Conservation (phyloP, 1,140 invertebrate genomes). For the silkworm (Bombyx mori) region ASM3026992v2 NC_085119.1:8449501-8450000, state of each 20-base stretch:
- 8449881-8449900: slow-evolving; percentile 33
- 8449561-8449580: no score
- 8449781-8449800: slow-evolving; percentile 13
- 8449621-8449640: no score
- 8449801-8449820: slow-evolving; percentile 17
- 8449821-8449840: slow-evolving; percentile 51
- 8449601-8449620: no score
- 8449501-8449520: no score
- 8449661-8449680: no score
- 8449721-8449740: slow-evolving; percentile 11
- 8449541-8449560: no score
- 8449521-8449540: no score
- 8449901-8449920: slow-evolving; percentile 28
- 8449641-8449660: no score
- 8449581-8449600: no score
- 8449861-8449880: slow-evolving; percentile 28
- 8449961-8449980: no score
- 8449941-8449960: no score
- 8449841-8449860: slow-evolving; percentile 33
- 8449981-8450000: neutral
- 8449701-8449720: slow-evolving; percentile 7
- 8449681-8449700: neutral
- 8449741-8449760: slow-evolving; percentile 47
- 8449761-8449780: slow-evolving; percentile 45
- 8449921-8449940: slow-evolving; percentile 1